Percentiles rank a stretch among this genome's conserved stretches.
Evolutionary conservation across 2,113 vertebrate species (phyloP).

Genomic region (Tylochromis polylepis): DNA sequence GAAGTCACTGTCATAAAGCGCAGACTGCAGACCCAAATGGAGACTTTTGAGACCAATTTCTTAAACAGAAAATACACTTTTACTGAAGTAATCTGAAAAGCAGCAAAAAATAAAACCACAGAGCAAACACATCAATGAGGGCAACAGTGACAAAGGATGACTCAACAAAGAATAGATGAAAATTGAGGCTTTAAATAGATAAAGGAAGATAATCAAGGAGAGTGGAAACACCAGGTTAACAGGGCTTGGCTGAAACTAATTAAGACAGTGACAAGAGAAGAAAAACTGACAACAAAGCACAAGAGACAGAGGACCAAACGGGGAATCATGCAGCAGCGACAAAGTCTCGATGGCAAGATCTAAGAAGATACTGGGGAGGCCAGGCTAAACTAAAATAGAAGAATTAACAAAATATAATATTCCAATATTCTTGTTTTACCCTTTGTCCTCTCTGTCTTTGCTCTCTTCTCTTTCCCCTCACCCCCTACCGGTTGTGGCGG

Average conservation of each 20-base stretch:
- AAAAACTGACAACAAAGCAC: not conserved
- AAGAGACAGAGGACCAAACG: not conserved
- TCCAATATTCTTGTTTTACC: not conserved
- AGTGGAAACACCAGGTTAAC: fast-evolving
- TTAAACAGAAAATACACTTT: not conserved
- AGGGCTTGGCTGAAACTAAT: not conserved
- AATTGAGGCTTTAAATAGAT: not conserved
- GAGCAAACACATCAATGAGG: not conserved
- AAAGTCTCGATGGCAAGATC: not conserved
- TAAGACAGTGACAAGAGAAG: not conserved
- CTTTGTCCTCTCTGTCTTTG: too few relatives aligned
- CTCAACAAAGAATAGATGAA: not conserved
- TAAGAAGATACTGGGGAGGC: not conserved
- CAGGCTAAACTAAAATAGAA: not conserved
- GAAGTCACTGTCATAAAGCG: not conserved
- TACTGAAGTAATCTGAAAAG: not conserved
- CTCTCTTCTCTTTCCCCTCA: not conserved
- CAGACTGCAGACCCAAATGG: not conserved
- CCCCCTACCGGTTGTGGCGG: fast-evolving
- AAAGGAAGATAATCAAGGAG: not conserved
- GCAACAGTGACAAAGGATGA: not conserved
- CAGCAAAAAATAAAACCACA: not conserved
- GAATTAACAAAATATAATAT: not conserved
- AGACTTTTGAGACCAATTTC: not conserved
- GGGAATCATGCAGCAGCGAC: not conserved